These are phyloP conservation scores for Amazona vittata DNA, from an alignment of 2,113 vertebrate species.

Conservation along the genomic window DNA sequence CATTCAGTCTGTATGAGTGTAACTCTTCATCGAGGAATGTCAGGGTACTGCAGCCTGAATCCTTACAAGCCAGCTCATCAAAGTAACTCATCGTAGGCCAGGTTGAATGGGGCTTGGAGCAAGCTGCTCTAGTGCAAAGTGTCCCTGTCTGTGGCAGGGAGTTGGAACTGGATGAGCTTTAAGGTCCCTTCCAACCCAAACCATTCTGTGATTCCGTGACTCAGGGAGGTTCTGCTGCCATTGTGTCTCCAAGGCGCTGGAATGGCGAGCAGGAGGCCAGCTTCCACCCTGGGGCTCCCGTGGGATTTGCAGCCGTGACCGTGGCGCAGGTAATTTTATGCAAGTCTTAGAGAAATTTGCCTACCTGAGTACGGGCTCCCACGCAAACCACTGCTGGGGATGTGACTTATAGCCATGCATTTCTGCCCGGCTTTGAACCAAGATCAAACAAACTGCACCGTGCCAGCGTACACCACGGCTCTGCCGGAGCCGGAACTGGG, in stretches of 20 bases:
- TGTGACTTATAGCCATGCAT: constrained; percentile 42
- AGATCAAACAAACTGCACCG: constrained; percentile 35
- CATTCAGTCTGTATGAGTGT: background rate
- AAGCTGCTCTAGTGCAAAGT: background rate
- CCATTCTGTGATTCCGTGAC: background rate
- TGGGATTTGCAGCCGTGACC: background rate
- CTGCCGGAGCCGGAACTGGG: background rate
- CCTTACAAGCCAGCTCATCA: background rate
- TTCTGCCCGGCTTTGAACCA: constrained; percentile 16
- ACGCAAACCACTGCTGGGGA: constrained; percentile 40
- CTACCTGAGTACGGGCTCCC: constrained; percentile 47
- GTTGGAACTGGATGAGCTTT: background rate
- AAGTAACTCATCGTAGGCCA: background rate
- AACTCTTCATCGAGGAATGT: background rate
- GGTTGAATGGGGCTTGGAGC: background rate
- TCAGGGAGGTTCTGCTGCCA: background rate
- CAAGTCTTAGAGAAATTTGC: constrained; percentile 4
- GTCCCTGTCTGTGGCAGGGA: background rate
- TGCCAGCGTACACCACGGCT: background rate
- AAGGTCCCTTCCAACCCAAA: background rate
- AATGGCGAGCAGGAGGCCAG: background rate
- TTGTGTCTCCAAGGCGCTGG: background rate
- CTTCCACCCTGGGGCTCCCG: background rate
- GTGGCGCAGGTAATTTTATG: background rate
- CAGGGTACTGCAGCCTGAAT: background rate